These are phyloP conservation scores for Tanytarsus gracilentus DNA, from an alignment of 2,888 invertebrate species.

Conservation along the genomic window DNA sequence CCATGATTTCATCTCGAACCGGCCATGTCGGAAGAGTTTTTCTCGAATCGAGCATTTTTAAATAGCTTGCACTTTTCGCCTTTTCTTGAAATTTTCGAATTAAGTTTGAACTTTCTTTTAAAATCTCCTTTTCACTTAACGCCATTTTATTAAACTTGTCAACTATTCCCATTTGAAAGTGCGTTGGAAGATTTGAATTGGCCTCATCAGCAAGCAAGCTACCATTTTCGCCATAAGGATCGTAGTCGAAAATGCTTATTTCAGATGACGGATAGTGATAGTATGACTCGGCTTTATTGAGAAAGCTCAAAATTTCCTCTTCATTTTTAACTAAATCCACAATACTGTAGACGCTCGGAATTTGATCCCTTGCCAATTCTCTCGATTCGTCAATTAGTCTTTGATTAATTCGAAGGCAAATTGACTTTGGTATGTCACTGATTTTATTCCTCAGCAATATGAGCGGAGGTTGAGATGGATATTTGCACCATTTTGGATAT, in stretches of 20 bases:
- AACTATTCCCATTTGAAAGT: constrained; percentile 54
- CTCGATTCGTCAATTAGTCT: constrained; percentile 60
- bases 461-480: constrained; percentile 65
- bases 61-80: constrained; percentile 52
- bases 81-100: constrained; percentile 54
- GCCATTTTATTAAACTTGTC: constrained; percentile 47
- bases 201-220: constrained; percentile 33
- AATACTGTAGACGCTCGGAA: constrained; percentile 62
- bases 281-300: constrained; percentile 25
- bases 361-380: constrained; percentile 54
- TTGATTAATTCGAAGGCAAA: constrained; percentile 56
- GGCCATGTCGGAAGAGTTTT: constrained; percentile 64
- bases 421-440: constrained; percentile 53
- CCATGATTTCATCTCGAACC: constrained; percentile 58
- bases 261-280: constrained; percentile 29
- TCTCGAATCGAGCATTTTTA: constrained; percentile 54
- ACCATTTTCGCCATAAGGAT: constrained; percentile 32
- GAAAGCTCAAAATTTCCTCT: constrained; percentile 48
- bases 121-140: constrained; percentile 47
- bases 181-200: constrained; percentile 46
- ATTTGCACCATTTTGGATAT: constrained; percentile 51
- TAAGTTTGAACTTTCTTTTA: constrained; percentile 54
- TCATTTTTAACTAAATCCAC: constrained; percentile 62
- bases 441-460: constrained; percentile 58
- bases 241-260: constrained; percentile 15